Percentiles rank a stretch among this genome's conserved stretches.
phyloP scores from a whole-genome alignment of 2,113 vertebrate genomes.

The Chaetops frenatus region DNA sequence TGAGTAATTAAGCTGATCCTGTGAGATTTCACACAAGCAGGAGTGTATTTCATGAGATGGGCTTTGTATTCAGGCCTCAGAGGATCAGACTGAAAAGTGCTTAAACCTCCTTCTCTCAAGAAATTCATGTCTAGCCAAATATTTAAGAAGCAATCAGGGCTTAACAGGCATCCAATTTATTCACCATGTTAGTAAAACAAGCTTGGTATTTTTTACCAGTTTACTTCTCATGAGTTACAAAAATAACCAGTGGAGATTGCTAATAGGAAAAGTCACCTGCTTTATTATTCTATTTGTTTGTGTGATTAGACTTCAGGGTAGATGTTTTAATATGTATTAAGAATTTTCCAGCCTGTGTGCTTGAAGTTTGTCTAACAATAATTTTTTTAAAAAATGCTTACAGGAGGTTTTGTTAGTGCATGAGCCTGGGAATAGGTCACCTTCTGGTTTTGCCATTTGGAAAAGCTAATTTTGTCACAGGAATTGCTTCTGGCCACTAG shows the following conservation, averaged over 20 bases:
- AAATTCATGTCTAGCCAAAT: background rate
- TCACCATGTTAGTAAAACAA: background rate
- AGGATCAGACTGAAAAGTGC: background rate
- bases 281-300: background rate
- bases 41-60: background rate
- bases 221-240: background rate
- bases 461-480: conserved; percentile 12
- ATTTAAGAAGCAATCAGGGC: background rate
- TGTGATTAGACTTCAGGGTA: background rate
- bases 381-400: background rate
- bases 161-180: background rate
- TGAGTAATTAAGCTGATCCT: background rate
- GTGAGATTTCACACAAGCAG: background rate
- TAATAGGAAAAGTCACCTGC: background rate
- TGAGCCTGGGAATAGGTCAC: conserved; percentile 14
- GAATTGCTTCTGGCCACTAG: background rate
- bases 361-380: background rate
- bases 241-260: background rate
- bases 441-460: conserved; percentile 50
- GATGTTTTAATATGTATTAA: background rate
- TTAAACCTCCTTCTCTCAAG: background rate
- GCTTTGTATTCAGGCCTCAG: background rate
- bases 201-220: background rate
- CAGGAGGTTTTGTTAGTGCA: background rate
- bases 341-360: background rate